phyloP scores from a whole-genome alignment of 1,140 invertebrate genomes.

The Musca vetustissima region DNA sequence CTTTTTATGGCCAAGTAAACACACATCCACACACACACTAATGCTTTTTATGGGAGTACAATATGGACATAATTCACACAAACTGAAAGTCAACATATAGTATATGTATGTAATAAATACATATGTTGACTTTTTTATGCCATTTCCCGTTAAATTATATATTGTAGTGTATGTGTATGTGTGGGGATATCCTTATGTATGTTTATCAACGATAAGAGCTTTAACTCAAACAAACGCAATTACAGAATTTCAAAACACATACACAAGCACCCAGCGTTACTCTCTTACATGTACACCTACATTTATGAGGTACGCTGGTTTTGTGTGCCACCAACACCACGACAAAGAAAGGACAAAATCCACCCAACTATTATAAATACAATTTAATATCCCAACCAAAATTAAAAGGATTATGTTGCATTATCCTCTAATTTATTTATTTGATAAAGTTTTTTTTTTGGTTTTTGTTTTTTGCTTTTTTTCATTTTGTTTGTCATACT shows the following conservation, averaged over 20 bases:
- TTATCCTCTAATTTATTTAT: constrained; percentile 27
- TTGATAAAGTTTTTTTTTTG: constrained; percentile 23
- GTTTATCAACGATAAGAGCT: not conserved
- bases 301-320: not conserved
- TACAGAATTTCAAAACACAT: not conserved
- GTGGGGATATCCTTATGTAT: too few species aligned
- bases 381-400: constrained; percentile 23
- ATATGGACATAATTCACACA: too few species aligned
- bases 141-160: too few species aligned
- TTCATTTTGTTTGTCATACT: not conserved
- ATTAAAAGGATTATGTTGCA: constrained; percentile 26
- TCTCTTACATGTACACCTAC: not conserved
- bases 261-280: not conserved
- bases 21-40: too few species aligned
- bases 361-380: constrained; percentile 14
- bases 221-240: not conserved
- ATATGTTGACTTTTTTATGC: too few species aligned
- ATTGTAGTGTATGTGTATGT: too few species aligned
- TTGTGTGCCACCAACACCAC: not conserved
- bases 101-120: too few species aligned
- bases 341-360: not conserved
- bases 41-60: too few species aligned
- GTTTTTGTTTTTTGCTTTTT: not conserved
- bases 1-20: too few species aligned
- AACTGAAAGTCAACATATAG: too few species aligned